A percentile compares a stretch with the other conserved stretches of the same genome.
Conservation (phyloP, 2,113 vertebrate species). For the Balaeniceps rex region DNA sequence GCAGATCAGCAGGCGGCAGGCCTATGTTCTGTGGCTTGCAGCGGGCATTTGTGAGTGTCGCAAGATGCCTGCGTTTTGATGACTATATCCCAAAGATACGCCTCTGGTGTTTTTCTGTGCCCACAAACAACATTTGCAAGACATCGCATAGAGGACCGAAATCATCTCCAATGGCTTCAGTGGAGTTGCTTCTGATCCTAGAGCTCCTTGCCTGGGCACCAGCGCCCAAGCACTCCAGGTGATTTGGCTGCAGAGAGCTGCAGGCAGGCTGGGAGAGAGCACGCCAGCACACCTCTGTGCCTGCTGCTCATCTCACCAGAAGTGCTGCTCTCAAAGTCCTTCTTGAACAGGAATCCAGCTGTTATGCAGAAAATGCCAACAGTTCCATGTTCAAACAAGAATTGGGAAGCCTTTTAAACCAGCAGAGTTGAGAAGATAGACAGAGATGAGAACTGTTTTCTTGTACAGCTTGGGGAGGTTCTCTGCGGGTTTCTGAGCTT, state of each 20-base stretch:
- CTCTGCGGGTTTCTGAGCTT: not conserved
- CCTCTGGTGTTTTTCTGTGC: not conserved
- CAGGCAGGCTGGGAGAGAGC: not conserved
- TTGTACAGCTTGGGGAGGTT: not conserved
- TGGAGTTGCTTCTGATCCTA: not conserved
- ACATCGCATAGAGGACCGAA: not conserved
- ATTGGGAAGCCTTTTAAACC: not conserved
- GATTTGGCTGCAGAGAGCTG: not conserved
- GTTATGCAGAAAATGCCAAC: not conserved
- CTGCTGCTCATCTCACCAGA: not conserved
- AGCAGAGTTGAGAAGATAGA: not conserved
- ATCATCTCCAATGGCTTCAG: not conserved
- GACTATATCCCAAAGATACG: not conserved
- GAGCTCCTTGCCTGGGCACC: not conserved
- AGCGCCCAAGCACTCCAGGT: not conserved
- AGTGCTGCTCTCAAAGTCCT: not conserved
- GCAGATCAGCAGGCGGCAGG: not conserved
- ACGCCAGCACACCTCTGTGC: not conserved
- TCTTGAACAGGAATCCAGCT: not conserved
- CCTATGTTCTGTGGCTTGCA: slow-evolving; percentile 18
- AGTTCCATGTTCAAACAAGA: not conserved
- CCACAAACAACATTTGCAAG: not conserved
- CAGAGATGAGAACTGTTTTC: not conserved
- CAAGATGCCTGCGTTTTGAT: not conserved
- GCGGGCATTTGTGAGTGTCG: not conserved